Base-by-base conservation (phyloP, 2,888 invertebrate species). In the Cheilosia vernalis region DNA sequence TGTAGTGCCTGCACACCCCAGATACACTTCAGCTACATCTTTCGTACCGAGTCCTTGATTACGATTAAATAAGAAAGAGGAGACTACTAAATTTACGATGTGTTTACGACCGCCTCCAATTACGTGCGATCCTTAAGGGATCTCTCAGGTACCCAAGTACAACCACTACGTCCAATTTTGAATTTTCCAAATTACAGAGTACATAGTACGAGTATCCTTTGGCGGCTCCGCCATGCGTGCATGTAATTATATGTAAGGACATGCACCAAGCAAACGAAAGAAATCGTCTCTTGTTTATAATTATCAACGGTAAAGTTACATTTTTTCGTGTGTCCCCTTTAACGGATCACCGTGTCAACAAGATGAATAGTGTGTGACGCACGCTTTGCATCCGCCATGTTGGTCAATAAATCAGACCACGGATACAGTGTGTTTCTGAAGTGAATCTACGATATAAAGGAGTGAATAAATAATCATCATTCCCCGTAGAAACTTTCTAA, bases 81-180 rank as follows among this genome's bases (percentile, higher is more conserved):
- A 37, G 37, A 13, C n/a, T 51, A 55, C 63, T 55, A 81, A 76
- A 81, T 81, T 81, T 81, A 81, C 81, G 81, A 81, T 44, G 81
- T 81, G 81, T 81, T 81, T 81, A 81, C 76, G 63, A 81, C 81
- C 81, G 69, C 81, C 81, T 81, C 19, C 81, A 81, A 81, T 81
- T 81, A 81, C 69, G 27, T 55, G 19, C 30, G 19, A 47, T 47
- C 63, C 47, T 63, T 27, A 1, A 19, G 63, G 63, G 49, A 63
- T 60, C 42, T 15, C 60, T 40, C 37, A 37, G 58, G 13, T 19
- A 30, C 9, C 19, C 33, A 30, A 55, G 9, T 30, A 10, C 27
- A 30, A 30, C 13, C 19, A 10, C 9, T 13, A 21, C 21, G 47
- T 40, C 44, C 56, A 27, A 49, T 13, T 30, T 40, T 21, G 37